Percentiles rank a stretch among this genome's conserved stretches.
Evolutionary conservation across 2,797 vertebrate genomes (phyloP).

Genomic region (Mormyrus hasselquistii): DNA sequence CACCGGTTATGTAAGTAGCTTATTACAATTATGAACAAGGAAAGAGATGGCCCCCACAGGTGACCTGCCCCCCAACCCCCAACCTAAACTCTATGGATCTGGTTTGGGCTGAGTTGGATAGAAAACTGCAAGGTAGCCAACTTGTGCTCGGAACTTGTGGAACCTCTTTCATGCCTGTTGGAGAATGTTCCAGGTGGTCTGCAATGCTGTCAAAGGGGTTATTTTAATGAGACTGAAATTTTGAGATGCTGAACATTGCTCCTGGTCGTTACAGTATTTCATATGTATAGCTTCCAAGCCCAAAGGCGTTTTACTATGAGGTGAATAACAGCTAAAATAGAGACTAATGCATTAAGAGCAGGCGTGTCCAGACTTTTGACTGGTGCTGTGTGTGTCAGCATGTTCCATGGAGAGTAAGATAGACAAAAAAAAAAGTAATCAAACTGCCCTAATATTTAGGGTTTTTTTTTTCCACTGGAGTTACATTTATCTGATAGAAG

Average conservation of each 20-base stretch:
- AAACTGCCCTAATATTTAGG: not conserved
- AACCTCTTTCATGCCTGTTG: not conserved
- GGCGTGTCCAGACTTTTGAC: not conserved
- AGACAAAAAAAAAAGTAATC: not conserved
- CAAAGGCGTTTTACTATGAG: not conserved
- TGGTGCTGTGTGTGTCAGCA: not conserved
- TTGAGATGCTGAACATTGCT: not conserved
- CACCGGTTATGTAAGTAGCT: not conserved
- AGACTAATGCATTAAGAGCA: not conserved
- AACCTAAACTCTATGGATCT: not conserved
- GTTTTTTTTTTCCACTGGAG: not conserved
- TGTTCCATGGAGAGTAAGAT: not conserved
- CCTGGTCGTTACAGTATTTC: not conserved
- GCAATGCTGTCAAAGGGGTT: not conserved
- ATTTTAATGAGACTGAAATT: not conserved
- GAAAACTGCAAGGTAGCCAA: not conserved
- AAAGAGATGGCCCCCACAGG: not conserved
- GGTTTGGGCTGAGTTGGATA: not conserved
- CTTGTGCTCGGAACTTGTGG: not conserved
- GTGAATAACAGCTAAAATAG: not conserved
- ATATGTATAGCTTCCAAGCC: not conserved
- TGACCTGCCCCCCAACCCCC: not conserved
- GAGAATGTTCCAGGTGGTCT: not conserved
- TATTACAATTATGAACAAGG: not conserved
- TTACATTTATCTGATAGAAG: not conserved